Evolutionary conservation across 2,888 invertebrate species (phyloP).

Genomic region (Spatulosminthurus flaviceps): DNA sequence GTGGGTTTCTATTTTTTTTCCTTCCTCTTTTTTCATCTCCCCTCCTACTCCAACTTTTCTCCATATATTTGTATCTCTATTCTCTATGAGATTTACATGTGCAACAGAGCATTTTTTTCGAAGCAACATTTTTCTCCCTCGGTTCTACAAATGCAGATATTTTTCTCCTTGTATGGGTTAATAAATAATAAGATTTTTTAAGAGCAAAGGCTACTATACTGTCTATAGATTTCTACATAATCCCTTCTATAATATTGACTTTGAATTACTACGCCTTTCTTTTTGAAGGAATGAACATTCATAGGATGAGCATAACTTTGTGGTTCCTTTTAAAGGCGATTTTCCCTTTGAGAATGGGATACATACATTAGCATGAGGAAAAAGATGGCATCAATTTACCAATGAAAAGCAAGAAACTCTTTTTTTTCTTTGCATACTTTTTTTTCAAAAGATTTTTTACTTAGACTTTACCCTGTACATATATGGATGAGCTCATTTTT

Average conservation of each 20-base stretch:
- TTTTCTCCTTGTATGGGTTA: no score
- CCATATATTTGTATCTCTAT: no score
- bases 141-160: no score
- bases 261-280: conserved; percentile 13
- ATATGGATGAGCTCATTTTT: no score
- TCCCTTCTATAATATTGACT: background rate
- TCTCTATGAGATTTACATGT: no score
- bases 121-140: no score
- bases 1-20: conserved; percentile 39
- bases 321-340: background rate
- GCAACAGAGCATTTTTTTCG: no score
- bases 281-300: background rate
- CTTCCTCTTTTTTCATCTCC: background rate
- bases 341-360: background rate
- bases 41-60: no score
- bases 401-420: no score
- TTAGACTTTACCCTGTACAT: no score
- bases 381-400: background rate
- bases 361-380: background rate
- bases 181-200: conserved; percentile 7
- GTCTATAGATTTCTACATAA: conserved; percentile 1
- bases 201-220: background rate
- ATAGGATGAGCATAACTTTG: background rate
- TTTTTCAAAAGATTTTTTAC: no score
- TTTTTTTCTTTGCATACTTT: no score